Percentiles rank a stretch among this genome's conserved stretches.
Evolutionary conservation across 2,113 vertebrate genomes (phyloP).

Genomic region (Urocitellus parryii): DNA sequence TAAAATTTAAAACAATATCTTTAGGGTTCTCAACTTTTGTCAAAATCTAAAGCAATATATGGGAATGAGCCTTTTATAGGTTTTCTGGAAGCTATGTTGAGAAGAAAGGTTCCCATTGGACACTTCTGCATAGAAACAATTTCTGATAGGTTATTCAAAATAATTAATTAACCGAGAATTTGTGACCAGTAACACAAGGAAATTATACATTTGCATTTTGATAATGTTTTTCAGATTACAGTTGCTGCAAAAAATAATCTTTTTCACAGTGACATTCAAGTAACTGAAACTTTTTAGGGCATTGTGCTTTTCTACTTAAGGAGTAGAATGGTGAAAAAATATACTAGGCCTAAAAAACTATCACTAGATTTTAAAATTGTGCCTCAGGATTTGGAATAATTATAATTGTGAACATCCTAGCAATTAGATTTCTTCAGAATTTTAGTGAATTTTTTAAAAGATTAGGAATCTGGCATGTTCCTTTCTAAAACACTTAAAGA

Average conservation of each 20-base stretch:
- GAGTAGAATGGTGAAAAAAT: conserved; percentile 9
- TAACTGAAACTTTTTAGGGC: conserved; percentile 1
- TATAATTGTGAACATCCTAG: conserved; percentile 21
- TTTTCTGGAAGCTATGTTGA: conserved; percentile 40
- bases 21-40: neutral
- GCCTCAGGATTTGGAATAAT: neutral
- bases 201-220: neutral
- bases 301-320: neutral
- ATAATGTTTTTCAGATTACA: neutral
- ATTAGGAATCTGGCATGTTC: conserved; percentile 58
- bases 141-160: conserved; percentile 5
- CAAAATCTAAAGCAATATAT: conserved; percentile 11
- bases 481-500: conserved; percentile 54
- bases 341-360: neutral
- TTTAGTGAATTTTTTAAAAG: conserved; percentile 52
- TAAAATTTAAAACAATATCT: conserved; percentile 16
- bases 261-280: neutral
- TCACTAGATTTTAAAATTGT: conserved; percentile 11
- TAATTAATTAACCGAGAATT: neutral
- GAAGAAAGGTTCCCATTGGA: neutral
- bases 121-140: neutral
- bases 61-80: neutral
- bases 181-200: neutral
- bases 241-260: conserved; percentile 17
- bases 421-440: conserved; percentile 62